phyloP scores from a whole-genome alignment of 2,797 vertebrate species.

The Rhinatrema bivittatum region DNA sequence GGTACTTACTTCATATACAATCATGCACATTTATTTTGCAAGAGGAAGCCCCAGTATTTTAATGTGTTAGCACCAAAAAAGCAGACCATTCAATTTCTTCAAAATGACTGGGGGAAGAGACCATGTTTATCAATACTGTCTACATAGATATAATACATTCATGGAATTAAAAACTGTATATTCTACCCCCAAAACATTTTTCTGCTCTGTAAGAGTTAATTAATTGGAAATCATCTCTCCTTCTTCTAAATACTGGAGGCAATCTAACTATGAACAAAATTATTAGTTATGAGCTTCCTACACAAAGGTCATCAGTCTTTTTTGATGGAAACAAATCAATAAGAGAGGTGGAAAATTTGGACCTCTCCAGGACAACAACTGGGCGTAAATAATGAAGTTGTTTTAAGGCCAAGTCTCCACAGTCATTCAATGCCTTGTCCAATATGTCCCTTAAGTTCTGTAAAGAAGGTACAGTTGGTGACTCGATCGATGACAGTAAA shows the following conservation, averaged over 20 bases:
- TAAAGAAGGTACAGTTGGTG: conserved; percentile 67
- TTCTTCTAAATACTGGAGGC: conserved; percentile 51
- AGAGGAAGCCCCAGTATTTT: conserved; percentile 64
- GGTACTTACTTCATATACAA: conserved; percentile 65
- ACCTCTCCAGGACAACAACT: conserved; percentile 94
- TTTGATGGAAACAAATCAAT: conserved; percentile 84
- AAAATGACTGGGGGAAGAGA: conserved; percentile 61
- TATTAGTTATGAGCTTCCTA: conserved; percentile 72
- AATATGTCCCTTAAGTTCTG: conserved; percentile 88
- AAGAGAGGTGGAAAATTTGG: conserved; percentile 76
- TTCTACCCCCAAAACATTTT: conserved; percentile 52
- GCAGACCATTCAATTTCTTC: conserved; percentile 48
- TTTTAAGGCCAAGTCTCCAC: conserved; percentile 95
- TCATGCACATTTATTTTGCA: conserved; percentile 69
- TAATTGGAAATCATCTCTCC: conserved; percentile 40
- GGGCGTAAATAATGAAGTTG: conserved; percentile 97
- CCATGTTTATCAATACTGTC: conserved; percentile 57
- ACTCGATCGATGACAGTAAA: conserved; percentile 47
- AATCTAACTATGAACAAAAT: conserved; percentile 44
- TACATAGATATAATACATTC: conserved; percentile 68
- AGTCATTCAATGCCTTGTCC: conserved; percentile 90
- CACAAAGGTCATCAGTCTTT: conserved; percentile 79
- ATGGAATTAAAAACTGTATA: conserved; percentile 67
- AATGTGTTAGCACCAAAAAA: conserved; percentile 73
- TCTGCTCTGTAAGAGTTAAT: conserved; percentile 34